Evolutionary conservation across 2,797 vertebrate species (phyloP).

Genomic region (Tiaroga cobitis): DNA sequence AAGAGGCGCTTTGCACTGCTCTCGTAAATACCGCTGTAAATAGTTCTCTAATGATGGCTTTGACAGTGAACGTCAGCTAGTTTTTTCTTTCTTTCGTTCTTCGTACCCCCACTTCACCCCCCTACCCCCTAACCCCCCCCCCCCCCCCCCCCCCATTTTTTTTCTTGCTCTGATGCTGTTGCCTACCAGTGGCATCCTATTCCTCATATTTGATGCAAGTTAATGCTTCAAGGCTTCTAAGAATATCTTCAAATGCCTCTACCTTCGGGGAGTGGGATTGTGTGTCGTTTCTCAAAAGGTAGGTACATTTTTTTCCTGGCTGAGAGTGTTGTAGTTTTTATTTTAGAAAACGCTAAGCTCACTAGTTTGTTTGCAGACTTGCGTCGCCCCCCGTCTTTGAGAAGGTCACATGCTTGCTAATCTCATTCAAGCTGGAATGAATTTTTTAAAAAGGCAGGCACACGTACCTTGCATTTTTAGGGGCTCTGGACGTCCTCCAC

Average conservation of each 20-base stretch:
- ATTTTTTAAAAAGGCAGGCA: constrained; percentile 81
- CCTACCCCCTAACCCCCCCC: too few relatives aligned
- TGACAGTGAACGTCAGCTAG: constrained; percentile 94
- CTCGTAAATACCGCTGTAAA: constrained; percentile 97
- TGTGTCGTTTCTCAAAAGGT: constrained; percentile 92
- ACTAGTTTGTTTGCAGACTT: constrained; percentile 74
- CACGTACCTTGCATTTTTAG: constrained; percentile 76
- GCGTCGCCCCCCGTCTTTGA: neutral
- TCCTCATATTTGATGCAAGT: constrained; percentile 78
- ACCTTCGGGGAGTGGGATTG: constrained; percentile 87
- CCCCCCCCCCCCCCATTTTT: constrained; percentile 64
- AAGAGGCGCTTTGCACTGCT: constrained; percentile 84
- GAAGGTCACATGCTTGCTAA: constrained; percentile 77
- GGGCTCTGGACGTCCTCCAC: constrained; percentile 46
- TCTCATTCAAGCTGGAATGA: constrained; percentile 81
- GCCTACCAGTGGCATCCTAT: constrained; percentile 82
- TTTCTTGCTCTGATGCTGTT: constrained; percentile 82
- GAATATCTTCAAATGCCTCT: constrained; percentile 96
- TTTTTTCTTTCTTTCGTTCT: constrained; percentile 73
- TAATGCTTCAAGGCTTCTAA: constrained; percentile 86
- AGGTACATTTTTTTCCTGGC: constrained; percentile 79
- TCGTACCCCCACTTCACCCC: constrained; percentile 49
- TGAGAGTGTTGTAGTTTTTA: constrained; percentile 32
- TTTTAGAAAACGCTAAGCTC: constrained; percentile 40
- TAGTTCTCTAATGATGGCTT: constrained; percentile 93